These are phyloP conservation scores for Luehdorfia chinensis DNA, from an alignment of 1,140 invertebrate genomes.

Conservation along the genomic window DNA sequence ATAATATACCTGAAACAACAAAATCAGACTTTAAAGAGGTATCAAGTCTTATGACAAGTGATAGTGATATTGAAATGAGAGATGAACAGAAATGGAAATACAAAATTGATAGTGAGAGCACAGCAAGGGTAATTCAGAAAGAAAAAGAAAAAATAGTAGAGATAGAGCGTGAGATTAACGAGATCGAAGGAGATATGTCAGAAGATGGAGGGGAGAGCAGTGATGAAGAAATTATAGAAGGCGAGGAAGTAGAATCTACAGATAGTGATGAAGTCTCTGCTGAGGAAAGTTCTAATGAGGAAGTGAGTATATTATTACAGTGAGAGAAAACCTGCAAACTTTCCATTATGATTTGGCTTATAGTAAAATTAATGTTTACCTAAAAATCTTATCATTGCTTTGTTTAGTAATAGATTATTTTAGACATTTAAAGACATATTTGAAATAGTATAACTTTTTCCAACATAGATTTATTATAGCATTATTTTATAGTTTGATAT, in stretches of 20 bases:
- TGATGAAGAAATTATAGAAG: constrained; percentile 22
- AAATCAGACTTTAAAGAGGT: constrained; percentile 22
- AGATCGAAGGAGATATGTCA: constrained; percentile 55
- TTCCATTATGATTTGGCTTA: not conserved
- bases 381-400: too few relatives aligned
- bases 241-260: constrained; percentile 19
- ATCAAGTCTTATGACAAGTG: constrained; percentile 58
- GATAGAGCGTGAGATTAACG: constrained; percentile 60
- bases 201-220: constrained; percentile 28
- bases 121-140: constrained; percentile 50
- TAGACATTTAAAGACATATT: too few relatives aligned
- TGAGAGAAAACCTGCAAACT: too few relatives aligned
- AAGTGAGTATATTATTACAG: constrained; percentile 18
- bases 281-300: constrained; percentile 24
- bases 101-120: constrained; percentile 30
- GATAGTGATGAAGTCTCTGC: constrained; percentile 24
- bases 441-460: not conserved
- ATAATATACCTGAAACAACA: constrained; percentile 12
- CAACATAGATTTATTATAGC: not conserved
- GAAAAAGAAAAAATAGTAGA: constrained; percentile 64
- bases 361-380: too few relatives aligned
- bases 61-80: constrained; percentile 55
- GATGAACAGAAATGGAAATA: constrained; percentile 31
- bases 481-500: too few relatives aligned
- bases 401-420: too few relatives aligned